Conservation (phyloP, 2,888 invertebrate species). For the Vandiemenella viatica region DNA sequence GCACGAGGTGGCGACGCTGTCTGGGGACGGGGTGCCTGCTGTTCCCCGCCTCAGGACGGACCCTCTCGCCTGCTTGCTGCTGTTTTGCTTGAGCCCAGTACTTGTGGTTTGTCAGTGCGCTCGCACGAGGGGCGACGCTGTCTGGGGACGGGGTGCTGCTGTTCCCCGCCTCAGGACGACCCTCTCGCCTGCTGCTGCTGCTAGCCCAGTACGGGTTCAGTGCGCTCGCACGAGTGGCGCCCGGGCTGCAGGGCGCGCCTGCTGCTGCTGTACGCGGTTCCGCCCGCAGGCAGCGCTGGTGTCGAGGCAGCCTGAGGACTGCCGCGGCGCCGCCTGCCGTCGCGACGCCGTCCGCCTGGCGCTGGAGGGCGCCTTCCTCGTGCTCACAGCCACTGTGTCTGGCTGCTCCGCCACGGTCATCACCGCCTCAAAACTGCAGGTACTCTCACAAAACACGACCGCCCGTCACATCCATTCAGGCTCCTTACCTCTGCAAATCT, state of each 20-base stretch:
- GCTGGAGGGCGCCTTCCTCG: constrained; percentile 17
- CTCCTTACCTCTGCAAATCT: not conserved
- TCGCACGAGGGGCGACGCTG: too few species aligned
- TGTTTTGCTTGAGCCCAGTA: too few species aligned
- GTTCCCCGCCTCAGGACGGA: too few species aligned
- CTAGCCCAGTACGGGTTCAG: too few species aligned
- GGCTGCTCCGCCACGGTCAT: constrained; percentile 13
- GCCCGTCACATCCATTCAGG: not conserved
- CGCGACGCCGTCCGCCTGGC: constrained; percentile 20
- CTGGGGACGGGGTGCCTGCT: too few species aligned
- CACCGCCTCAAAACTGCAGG: not conserved
- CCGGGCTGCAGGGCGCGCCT: constrained; percentile 36
- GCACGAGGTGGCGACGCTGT: too few species aligned
- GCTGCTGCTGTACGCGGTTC: constrained; percentile 34
- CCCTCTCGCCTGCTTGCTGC: too few species aligned
- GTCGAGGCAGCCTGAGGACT: constrained; percentile 26
- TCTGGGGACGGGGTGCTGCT: too few species aligned
- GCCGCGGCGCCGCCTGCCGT: constrained; percentile 27
- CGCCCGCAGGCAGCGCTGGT: constrained; percentile 31
- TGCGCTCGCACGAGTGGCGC: constrained; percentile 41
- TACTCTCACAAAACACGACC: not conserved
- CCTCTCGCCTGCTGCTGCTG: too few species aligned
- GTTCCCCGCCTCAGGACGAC: too few species aligned
- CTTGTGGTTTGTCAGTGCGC: too few species aligned
- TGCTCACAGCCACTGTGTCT: constrained; percentile 15